A percentile compares a stretch with the other conserved stretches of the same genome.
These are phyloP conservation scores for Turdus rufiventris DNA, from an alignment of 2,113 vertebrate species.

Conservation along the genomic window DNA sequence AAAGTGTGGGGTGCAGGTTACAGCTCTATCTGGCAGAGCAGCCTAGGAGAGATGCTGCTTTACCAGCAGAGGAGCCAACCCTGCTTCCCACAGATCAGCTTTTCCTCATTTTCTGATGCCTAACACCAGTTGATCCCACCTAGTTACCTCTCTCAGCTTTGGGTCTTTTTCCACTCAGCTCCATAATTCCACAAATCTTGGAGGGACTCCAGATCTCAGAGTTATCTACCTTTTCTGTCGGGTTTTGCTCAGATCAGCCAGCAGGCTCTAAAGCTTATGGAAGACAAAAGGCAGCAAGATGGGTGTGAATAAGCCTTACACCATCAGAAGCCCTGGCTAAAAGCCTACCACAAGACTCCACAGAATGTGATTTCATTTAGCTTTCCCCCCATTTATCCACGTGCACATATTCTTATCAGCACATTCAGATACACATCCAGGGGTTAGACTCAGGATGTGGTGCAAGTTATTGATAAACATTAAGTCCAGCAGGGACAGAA, in stretches of 20 bases:
- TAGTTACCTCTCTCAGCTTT: not conserved
- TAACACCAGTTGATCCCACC: not conserved
- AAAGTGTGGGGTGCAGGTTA: not conserved
- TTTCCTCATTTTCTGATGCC: not conserved
- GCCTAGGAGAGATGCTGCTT: not conserved
- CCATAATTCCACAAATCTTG: constrained; percentile 12
- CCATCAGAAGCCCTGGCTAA: not conserved
- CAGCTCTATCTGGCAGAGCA: not conserved
- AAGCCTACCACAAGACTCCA: not conserved
- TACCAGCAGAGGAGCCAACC: not conserved
- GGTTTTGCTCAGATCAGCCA: not conserved
- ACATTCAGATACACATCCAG: not conserved
- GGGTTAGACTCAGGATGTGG: not conserved
- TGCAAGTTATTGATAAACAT: not conserved
- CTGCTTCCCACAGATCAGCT: not conserved
- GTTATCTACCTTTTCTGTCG: not conserved
- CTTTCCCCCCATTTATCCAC: not conserved
- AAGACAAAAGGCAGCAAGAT: constrained; percentile 18
- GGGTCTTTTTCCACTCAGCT: not conserved
- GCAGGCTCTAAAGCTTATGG: not conserved
- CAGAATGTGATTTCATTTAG: not conserved
- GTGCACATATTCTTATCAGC: fast-evolving
- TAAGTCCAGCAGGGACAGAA: not conserved
- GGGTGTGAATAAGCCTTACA: not conserved
- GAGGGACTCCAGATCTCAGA: not conserved